Percentiles rank a stretch among this genome's conserved stretches.
phyloP scores from a whole-genome alignment of 2,888 invertebrate genomes.

The Hyalella azteca region DNA sequence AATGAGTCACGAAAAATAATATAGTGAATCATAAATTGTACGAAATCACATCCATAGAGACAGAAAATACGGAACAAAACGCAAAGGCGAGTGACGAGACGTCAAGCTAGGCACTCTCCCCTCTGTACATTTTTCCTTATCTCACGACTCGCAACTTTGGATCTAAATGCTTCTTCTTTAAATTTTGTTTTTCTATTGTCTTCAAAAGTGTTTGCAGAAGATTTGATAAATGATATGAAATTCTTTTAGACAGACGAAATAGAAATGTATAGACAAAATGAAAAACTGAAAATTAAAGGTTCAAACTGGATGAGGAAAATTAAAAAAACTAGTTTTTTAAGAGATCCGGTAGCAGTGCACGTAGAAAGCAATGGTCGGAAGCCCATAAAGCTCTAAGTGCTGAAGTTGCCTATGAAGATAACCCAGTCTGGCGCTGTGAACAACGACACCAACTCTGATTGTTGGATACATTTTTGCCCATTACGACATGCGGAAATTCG shows the following conservation, averaged over 20 bases:
- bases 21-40: too few species aligned
- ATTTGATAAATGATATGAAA: neutral
- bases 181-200: slow-evolving; percentile 7
- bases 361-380: neutral
- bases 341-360: too few species aligned
- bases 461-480: neutral
- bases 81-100: neutral
- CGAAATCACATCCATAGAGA: too few species aligned
- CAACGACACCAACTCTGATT: neutral
- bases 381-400: slow-evolving; percentile 18
- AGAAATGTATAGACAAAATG: neutral
- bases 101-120: neutral
- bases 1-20: too few species aligned
- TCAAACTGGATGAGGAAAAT: neutral
- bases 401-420: slow-evolving; percentile 3
- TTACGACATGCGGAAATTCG: neutral
- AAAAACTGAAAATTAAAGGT: neutral
- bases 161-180: slow-evolving; percentile 17
- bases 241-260: neutral
- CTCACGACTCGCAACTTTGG: neutral
- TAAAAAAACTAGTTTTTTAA: neutral
- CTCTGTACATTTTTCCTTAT: slow-evolving; percentile 18
- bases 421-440: neutral
- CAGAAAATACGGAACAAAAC: neutral
- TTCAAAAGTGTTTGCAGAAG: neutral